Conservation (phyloP, 2,797 vertebrate species). For the Potorous gilbertii region DNA sequence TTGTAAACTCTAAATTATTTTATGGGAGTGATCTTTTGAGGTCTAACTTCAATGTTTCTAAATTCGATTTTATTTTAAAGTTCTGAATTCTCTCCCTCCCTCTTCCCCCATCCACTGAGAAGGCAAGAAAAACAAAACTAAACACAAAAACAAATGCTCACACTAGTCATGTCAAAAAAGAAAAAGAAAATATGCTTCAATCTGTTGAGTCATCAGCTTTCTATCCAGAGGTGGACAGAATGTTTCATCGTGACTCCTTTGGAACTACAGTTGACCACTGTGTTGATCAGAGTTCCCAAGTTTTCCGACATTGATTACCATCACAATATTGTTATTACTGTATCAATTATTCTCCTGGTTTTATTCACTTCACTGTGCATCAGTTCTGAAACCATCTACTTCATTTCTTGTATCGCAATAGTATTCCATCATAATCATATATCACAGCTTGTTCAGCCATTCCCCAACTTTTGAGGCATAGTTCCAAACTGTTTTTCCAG, state of each 20-base stretch:
- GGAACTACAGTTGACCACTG: background rate
- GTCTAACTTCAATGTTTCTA: background rate
- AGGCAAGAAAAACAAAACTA: background rate
- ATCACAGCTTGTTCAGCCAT: too few species aligned
- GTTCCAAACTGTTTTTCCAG: too few species aligned
- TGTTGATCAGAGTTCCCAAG: too few species aligned
- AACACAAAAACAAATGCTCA: background rate
- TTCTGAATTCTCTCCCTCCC: background rate
- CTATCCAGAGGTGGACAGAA: background rate
- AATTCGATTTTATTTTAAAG: background rate
- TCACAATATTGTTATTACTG: too few species aligned
- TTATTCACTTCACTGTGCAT: too few species aligned
- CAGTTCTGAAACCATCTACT: too few species aligned
- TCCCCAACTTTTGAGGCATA: too few species aligned
- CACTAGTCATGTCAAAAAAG: background rate
- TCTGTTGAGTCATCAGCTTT: background rate
- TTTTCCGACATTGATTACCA: too few species aligned
- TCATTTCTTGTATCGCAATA: too few species aligned
- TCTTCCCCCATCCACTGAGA: background rate
- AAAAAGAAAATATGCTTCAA: background rate
- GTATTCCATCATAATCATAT: too few species aligned
- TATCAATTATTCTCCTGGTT: too few species aligned
- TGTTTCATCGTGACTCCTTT: background rate
- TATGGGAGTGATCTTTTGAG: background rate
- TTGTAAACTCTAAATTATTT: background rate